Base-by-base conservation (phyloP, 2,888 invertebrate species). In the Acleris cristana region DNA sequence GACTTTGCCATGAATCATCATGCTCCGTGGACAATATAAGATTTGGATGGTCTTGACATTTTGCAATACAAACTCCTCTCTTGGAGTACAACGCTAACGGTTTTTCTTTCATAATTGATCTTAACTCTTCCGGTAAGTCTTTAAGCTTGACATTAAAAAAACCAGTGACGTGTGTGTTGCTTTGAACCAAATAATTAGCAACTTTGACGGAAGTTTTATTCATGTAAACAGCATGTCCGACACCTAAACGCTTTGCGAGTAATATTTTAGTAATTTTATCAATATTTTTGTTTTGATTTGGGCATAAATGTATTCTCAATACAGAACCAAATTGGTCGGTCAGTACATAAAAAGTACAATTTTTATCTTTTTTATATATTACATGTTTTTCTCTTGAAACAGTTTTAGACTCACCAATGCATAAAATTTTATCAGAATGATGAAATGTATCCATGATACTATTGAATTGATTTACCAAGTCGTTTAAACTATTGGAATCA, bases 11-110 rank as follows among this genome's bases (percentile, higher is more conserved):
- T 10, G 30, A 23, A 14, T 62, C 66, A 2, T 62, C 52, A 23
- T 66, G 52, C 34, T 66, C 66, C 3, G 66, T 66, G 12, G 66
- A 62, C n/a, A 66, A n/a, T 34, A 51, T 61, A 18, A 57, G 16
- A 14, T 45, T 44, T 18, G 56, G 44, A 45, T 30, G 44, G 8
- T 52, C 52, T 18, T 61, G 56, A 44, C 52, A 66, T 66, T 62
- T 66, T 12, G 56, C 61, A 18, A 51, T 30, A 10, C 66, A 56
- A 18, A 66, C 26, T 52, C 66, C 66, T 45, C 30, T 49, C 44
- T 61, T 61, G 30, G 66, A 66, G 45, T 49, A 66, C 19, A 66
- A 30, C 12, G 61, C 45, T 8, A 40, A 8, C n/a, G 48, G 18
- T 57, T 52, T 53, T 19, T 62, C 62, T 21, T 51, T 52, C 19